phyloP scores from a whole-genome alignment of 2,888 invertebrate genomes.

The Bruchidius siliquastri region DNA sequence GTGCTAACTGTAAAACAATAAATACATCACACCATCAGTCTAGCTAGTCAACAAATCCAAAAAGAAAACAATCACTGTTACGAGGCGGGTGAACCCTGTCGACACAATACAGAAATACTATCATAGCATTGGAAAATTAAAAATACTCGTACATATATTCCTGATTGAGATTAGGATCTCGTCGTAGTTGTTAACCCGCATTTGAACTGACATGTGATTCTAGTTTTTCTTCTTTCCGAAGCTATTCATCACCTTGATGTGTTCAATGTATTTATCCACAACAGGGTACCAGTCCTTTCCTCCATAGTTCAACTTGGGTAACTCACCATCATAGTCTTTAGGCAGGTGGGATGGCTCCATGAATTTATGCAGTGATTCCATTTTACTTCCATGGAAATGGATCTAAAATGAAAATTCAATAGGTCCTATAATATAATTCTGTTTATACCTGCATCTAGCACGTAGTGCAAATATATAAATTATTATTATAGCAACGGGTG shows the following conservation, averaged over 20 bases:
- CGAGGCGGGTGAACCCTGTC: too few species aligned
- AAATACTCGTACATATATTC: too few species aligned
- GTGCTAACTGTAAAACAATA: background rate
- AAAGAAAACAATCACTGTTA: background rate
- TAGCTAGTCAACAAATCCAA: background rate
- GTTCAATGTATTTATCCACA: slow-evolving; percentile 59
- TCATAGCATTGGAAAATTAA: too few species aligned
- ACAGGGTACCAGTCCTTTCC: slow-evolving; percentile 75
- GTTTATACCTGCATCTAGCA: too few species aligned
- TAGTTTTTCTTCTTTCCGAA: slow-evolving; percentile 57
- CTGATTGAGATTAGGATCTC: too few species aligned
- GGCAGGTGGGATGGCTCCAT: slow-evolving; percentile 66
- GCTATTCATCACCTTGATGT: slow-evolving; percentile 63
- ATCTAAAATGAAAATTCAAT: slow-evolving; percentile 53
- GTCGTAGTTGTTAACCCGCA: too few species aligned
- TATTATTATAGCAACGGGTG: too few species aligned
- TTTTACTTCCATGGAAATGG: slow-evolving; percentile 78
- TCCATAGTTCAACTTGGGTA: slow-evolving; percentile 71
- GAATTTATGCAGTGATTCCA: slow-evolving; percentile 69
- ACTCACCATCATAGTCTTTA: slow-evolving; percentile 68
- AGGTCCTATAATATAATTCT: too few species aligned
- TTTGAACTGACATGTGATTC: background rate
- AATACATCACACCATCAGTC: background rate
- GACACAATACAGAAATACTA: too few species aligned
- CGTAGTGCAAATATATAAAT: too few species aligned